Percentiles rank a stretch among this genome's conserved stretches.
Evolutionary conservation across 2,888 invertebrate species (phyloP).

Genomic region (Pinctada fucata): DNA sequence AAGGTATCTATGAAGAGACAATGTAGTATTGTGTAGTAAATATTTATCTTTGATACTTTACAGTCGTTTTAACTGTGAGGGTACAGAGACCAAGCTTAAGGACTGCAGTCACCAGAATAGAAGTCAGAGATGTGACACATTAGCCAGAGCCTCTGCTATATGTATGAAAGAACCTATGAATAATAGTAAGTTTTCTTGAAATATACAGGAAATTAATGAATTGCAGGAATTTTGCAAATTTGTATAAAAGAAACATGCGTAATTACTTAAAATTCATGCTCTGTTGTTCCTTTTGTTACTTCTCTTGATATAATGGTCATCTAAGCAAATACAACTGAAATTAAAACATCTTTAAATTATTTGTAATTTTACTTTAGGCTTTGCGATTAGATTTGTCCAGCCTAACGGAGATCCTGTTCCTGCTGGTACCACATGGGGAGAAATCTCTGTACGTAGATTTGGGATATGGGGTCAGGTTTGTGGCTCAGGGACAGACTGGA

Average conservation of each 20-base stretch:
- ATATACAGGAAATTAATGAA: background rate
- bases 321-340: too few relatives aligned
- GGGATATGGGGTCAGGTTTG: slow-evolving; percentile 62
- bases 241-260: background rate
- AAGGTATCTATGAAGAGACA: too few relatives aligned
- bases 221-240: background rate
- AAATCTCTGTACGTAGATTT: slow-evolving; percentile 53
- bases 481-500: slow-evolving; percentile 57
- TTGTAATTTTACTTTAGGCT: slow-evolving; percentile 42
- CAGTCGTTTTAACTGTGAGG: slow-evolving; percentile 47
- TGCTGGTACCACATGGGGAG: slow-evolving; percentile 48
- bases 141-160: slow-evolving; percentile 54
- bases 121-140: slow-evolving; percentile 43
- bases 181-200: slow-evolving; percentile 1
- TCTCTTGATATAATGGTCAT: background rate
- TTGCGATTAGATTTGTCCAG: slow-evolving; percentile 40
- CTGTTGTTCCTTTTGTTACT: background rate
- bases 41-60: too few relatives aligned
- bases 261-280: background rate
- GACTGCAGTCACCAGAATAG: slow-evolving; percentile 41
- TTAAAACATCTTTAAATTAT: too few relatives aligned
- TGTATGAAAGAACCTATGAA: slow-evolving; percentile 45
- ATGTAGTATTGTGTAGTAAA: too few relatives aligned
- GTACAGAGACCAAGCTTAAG: slow-evolving; percentile 47
- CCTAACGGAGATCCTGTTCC: slow-evolving; percentile 8